phyloP scores from a whole-genome alignment of 2,888 invertebrate species.

The Pollenia griseotomentosa region DNA sequence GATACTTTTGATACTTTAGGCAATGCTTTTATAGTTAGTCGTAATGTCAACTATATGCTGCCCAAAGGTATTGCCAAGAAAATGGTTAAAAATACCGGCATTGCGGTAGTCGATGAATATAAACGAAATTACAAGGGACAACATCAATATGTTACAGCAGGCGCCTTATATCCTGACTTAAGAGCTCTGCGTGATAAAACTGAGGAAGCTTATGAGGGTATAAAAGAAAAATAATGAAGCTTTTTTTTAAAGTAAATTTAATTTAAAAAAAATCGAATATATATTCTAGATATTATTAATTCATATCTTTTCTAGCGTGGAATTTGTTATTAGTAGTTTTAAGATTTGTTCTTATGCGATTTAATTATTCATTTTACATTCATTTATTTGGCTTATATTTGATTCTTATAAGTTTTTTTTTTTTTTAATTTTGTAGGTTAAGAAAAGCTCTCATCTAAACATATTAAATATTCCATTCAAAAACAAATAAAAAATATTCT shows the following conservation, averaged over 20 bases:
- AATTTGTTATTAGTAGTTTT: conserved; percentile 22
- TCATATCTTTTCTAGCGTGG: conserved; percentile 9
- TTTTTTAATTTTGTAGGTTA: no score
- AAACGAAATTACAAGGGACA: conserved; percentile 78
- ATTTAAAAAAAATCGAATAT: conserved; percentile 51
- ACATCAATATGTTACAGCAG: conserved; percentile 80
- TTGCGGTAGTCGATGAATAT: conserved; percentile 85
- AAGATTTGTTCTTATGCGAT: not conserved
- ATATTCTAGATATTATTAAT: conserved; percentile 31
- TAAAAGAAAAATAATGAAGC: conserved; percentile 10
- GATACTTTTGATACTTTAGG: conserved; percentile 89
- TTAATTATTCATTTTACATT: not conserved
- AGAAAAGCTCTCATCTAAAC: no score
- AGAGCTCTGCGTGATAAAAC: conserved; percentile 77
- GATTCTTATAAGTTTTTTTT: no score
- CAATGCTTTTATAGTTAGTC: conserved; percentile 88
- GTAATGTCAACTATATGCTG: conserved; percentile 88
- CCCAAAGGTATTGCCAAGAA: conserved; percentile 88
- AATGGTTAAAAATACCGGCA: conserved; percentile 87
- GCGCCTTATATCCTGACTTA: conserved; percentile 82
- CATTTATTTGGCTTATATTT: not conserved
- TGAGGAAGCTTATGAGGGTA: not conserved
- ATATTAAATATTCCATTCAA: no score
- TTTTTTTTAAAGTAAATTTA: not conserved
- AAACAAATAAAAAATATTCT: no score